These are phyloP conservation scores for Drosophila peninsularis DNA, from an alignment of 2,888 invertebrate genomes.

Conservation along the genomic window DNA sequence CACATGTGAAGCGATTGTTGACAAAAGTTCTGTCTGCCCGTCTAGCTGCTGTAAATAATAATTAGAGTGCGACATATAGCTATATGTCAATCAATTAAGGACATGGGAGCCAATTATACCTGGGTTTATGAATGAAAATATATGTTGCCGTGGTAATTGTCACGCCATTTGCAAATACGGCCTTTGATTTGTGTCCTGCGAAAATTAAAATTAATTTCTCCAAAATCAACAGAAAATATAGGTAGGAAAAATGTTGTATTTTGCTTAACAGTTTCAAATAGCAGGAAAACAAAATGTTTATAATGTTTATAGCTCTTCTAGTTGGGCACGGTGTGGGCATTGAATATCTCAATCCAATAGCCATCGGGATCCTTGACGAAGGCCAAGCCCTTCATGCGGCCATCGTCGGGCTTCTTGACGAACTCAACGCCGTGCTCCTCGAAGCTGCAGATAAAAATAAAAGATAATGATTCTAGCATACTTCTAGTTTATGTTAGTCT, in stretches of 20 bases:
- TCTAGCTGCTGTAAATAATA: constrained; percentile 68
- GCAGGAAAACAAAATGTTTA: constrained; percentile 25
- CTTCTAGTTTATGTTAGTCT: neutral
- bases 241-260: neutral
- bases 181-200: constrained; percentile 15
- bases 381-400: constrained; percentile 96
- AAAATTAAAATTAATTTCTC: constrained; percentile 27
- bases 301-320: constrained; percentile 12
- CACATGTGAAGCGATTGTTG: constrained; percentile 43
- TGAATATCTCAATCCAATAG: constrained; percentile 97
- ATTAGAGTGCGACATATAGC: constrained; percentile 59
- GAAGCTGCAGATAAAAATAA: constrained; percentile 85
- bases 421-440: constrained; percentile 94
- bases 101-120: constrained; percentile 59
- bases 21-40: constrained; percentile 37
- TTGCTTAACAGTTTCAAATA: constrained; percentile 11
- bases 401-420: constrained; percentile 94
- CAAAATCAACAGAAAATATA: constrained; percentile 1
- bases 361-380: constrained; percentile 98
- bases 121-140: constrained; percentile 43
- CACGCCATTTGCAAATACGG: constrained; percentile 43
- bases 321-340: constrained; percentile 82
- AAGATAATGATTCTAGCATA: too few species aligned
- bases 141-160: constrained; percentile 17
- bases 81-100: constrained; percentile 69